These are phyloP conservation scores for Calosoma granatense DNA, from an alignment of 1,140 invertebrate genomes.

Conservation along the genomic window DNA sequence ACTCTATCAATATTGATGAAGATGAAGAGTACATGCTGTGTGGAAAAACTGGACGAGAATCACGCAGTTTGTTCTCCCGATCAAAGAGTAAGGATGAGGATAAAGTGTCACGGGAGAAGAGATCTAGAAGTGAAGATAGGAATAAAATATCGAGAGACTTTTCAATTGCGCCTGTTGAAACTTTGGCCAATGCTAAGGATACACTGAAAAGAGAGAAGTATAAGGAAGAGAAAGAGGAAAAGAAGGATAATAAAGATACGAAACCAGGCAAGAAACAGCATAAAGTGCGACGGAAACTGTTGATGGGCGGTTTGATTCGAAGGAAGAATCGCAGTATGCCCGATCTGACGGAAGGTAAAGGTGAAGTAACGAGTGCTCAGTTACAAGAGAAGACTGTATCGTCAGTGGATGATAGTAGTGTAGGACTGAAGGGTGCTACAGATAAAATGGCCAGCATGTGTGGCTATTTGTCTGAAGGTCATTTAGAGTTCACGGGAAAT, in stretches of 20 bases:
- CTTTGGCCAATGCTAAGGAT: constrained; percentile 41
- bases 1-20: constrained; percentile 49
- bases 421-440: constrained; percentile 50
- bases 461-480: constrained; percentile 79
- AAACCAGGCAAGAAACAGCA: constrained; percentile 82
- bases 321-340: constrained; percentile 87
- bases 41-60: constrained; percentile 48
- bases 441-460: constrained; percentile 52
- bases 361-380: constrained; percentile 28
- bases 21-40: constrained; percentile 55
- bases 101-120: constrained; percentile 50
- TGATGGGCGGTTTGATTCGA: constrained; percentile 81
- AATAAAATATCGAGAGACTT: constrained; percentile 61
- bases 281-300: constrained; percentile 73
- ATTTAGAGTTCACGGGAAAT: constrained; percentile 62
- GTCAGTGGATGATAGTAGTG: constrained; percentile 62
- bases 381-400: constrained; percentile 26
- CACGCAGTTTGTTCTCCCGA: constrained; percentile 52
- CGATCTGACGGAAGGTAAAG: constrained; percentile 68
- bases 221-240: constrained; percentile 52
- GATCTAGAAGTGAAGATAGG: constrained; percentile 71
- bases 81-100: constrained; percentile 59
- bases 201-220: constrained; percentile 45
- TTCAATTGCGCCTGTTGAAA: constrained; percentile 46
- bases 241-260: constrained; percentile 49